Evolutionary conservation across 2,113 vertebrate species (phyloP), one percentile per base, ranked within the genome.

Genomic region (Riparia riparia): DNA sequence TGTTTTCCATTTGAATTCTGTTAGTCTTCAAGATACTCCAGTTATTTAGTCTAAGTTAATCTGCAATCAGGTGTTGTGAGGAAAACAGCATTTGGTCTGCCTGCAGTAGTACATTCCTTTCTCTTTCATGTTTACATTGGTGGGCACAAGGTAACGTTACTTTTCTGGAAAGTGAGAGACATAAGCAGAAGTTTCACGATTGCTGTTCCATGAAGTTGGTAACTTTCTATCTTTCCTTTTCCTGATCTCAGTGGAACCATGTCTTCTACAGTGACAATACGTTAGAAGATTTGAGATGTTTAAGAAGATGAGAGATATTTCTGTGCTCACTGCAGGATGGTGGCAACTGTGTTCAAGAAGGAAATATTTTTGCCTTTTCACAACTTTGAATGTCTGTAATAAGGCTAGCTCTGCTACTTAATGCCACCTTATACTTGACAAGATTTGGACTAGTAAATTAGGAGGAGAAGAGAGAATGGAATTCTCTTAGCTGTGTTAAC

Each of bases 31-130:
- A 57, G 25, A 8, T 70, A 37, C 2, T 93, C 12, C 7, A 5
- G 6, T 32, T 81, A 20, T 54, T 90, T 73, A 82, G 53, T 79
- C 25, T 45, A 49, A 70, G 14, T 77, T 65, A 2, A 54, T 50
- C 12, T 82, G 28, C 37, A 45, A 0, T 34, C 44, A 80, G 31
- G n/a, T 4, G 1, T 63, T 80, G 2, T 9, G 13, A 26, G 29
- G 22, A 82, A 42, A 44, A n/a, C 28, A 14, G 16, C 25, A 2
- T 79, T 76, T 82, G 26, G 2, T 82, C 14, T 74, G 22, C 47
- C 10, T 84, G 1, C 10, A 45, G 22, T 16, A 53, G 31, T n/a
- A 50, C 9, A 1, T 16, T 47, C 9, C 28, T 7, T 82, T 85
- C 19, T 19, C 13, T 42, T 61, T 5, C 22, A 13, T 61, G 8